These are phyloP conservation scores for Rhimphoctona megacephalus DNA, from an alignment of 2,888 invertebrate genomes.

Conservation along the genomic window DNA sequence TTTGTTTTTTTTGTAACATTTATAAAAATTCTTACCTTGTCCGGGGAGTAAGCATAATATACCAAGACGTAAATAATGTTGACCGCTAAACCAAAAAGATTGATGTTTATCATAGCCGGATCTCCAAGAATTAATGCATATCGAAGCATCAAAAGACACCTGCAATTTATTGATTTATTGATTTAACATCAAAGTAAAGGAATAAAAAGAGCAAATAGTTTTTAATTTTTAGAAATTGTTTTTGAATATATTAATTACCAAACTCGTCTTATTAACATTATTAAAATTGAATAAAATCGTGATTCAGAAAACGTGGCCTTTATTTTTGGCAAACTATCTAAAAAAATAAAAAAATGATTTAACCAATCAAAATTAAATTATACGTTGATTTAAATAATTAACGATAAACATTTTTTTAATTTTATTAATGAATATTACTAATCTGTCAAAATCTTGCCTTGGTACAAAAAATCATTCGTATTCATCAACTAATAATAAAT, in stretches of 20 bases:
- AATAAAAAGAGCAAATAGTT: neutral
- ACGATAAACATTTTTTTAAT: neutral
- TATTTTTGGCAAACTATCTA: neutral
- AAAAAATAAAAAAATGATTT: neutral
- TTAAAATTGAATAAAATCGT: too few species aligned
- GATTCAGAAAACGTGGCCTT: too few species aligned
- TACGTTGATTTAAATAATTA: neutral
- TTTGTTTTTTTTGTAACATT: neutral
- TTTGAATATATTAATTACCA: neutral
- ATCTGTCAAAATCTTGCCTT: too few species aligned
- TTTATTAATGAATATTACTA: too few species aligned
- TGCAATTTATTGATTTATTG: neutral
- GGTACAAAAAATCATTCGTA: too few species aligned
- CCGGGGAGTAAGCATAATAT: conserved; percentile 89
- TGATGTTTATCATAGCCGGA: conserved; percentile 91
- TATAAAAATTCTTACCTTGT: conserved; percentile 79
- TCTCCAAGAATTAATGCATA: conserved; percentile 91
- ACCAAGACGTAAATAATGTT: conserved; percentile 89
- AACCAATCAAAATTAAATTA: neutral
- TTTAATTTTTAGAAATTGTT: neutral
- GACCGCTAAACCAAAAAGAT: conserved; percentile 90
- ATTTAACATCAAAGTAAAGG: neutral
- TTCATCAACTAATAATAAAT: neutral
- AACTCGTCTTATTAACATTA: too few species aligned
- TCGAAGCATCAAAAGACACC: conserved; percentile 91